phyloP scores from a whole-genome alignment of 2,113 vertebrate species.

The Saguinus imperator region DNA sequence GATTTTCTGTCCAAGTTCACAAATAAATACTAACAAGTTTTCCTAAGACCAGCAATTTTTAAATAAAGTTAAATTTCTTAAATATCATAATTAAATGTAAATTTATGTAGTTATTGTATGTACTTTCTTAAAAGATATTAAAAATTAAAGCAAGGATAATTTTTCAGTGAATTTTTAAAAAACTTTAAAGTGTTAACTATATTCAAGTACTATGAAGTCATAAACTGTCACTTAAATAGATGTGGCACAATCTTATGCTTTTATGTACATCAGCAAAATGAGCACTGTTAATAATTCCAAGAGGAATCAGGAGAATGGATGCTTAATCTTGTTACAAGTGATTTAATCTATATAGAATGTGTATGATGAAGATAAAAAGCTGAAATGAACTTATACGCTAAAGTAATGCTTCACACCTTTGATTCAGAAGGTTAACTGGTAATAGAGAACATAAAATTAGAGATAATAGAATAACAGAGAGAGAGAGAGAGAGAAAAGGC shows the following conservation, averaged over 20 bases:
- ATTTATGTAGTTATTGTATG: not conserved
- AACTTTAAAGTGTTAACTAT: not conserved
- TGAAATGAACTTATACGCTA: not conserved
- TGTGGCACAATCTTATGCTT: not conserved
- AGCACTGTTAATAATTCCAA: not conserved
- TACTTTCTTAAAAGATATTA: not conserved
- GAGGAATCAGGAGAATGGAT: not conserved
- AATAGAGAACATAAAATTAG: not conserved
- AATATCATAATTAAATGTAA: not conserved
- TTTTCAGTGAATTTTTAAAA: not conserved
- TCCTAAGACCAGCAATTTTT: not conserved
- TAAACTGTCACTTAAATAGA: not conserved
- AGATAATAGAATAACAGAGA: not conserved
- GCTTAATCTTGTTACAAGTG: not conserved
- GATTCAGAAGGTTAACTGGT: not conserved
- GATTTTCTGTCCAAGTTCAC: constrained; percentile 2
- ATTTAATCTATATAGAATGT: not conserved
- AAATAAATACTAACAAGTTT: not conserved
- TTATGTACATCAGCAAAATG: not conserved
- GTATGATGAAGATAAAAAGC: not conserved
- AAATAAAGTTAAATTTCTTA: not conserved
- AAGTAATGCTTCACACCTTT: not conserved
- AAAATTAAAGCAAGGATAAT: not conserved
- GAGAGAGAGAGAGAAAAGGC: not conserved
- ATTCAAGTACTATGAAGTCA: not conserved